Evolutionary conservation across 2,888 invertebrate genomes (phyloP).

Genomic region (Drosophila kuntzei): DNA sequence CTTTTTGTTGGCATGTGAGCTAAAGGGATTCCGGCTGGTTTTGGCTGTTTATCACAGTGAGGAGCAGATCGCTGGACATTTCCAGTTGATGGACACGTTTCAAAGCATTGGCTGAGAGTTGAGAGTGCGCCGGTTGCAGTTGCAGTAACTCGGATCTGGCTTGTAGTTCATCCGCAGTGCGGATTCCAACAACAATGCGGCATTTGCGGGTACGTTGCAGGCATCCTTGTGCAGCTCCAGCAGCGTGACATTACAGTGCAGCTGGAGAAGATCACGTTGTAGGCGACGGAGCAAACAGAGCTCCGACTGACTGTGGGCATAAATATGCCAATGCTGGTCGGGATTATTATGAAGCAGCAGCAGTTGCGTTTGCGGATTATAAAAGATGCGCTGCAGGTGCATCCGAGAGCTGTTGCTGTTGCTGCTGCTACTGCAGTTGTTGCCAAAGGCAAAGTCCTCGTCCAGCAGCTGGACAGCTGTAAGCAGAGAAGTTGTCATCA

Average conservation of each 20-base stretch:
- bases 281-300: constrained; percentile 63
- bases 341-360: constrained; percentile 64
- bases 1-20: neutral
- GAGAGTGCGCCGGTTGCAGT: neutral
- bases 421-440: neutral
- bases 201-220: constrained; percentile 18
- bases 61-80: constrained; percentile 60
- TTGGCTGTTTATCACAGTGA: constrained; percentile 48
- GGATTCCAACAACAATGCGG: constrained; percentile 63
- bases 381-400: constrained; percentile 59
- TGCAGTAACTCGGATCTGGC: constrained; percentile 34
- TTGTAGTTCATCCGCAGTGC: constrained; percentile 72
- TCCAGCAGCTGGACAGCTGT: constrained; percentile 38
- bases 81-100: constrained; percentile 51
- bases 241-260: constrained; percentile 68
- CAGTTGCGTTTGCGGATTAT: constrained; percentile 58
- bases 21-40: neutral
- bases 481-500: neutral
- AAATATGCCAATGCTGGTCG: constrained; percentile 63
- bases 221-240: constrained; percentile 32
- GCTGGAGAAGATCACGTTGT: constrained; percentile 61
- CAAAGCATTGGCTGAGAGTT: constrained; percentile 1
- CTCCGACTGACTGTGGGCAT: constrained; percentile 62
- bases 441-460: constrained; percentile 30
- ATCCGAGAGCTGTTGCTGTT: neutral